A percentile compares a stretch with the other conserved stretches of the same genome.
These are phyloP conservation scores for Chloropsis hardwickii DNA, from an alignment of 2,113 vertebrate species.

Conservation along the genomic window DNA sequence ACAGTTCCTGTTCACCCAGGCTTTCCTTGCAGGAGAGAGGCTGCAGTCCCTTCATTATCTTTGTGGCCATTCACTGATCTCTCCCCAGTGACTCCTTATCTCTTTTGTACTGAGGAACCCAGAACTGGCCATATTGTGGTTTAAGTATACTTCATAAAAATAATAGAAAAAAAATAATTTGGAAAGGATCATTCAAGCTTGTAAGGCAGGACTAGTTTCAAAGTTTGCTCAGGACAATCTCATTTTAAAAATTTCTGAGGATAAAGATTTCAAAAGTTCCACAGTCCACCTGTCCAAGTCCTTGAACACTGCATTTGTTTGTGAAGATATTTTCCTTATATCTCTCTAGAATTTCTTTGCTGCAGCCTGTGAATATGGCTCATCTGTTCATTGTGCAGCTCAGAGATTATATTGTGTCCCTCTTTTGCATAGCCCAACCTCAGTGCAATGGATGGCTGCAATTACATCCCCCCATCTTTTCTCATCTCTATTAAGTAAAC, in stretches of 20 bases:
- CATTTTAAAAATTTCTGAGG: neutral
- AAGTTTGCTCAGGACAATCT: neutral
- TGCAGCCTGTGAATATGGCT: neutral
- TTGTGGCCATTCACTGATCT: neutral
- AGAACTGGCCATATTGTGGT: neutral
- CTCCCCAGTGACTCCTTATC: neutral
- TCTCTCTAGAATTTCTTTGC: neutral
- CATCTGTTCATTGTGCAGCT: neutral
- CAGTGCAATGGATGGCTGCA: neutral
- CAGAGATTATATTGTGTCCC: neutral
- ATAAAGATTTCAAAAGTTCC: neutral
- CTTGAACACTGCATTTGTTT: neutral
- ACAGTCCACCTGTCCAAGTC: accelerated
- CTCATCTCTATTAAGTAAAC: neutral
- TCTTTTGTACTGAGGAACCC: neutral
- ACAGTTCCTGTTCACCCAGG: neutral
- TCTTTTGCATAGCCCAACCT: neutral
- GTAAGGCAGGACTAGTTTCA: neutral
- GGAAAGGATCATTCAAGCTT: neutral
- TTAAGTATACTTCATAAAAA: neutral
- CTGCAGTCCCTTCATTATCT: neutral
- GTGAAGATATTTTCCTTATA: neutral
- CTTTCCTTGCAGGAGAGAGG: neutral
- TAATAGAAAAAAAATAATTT: neutral
- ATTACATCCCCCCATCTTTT: neutral